Conservation (phyloP, 1,140 invertebrate genomes). For the Papilio polyxenes region DNA sequence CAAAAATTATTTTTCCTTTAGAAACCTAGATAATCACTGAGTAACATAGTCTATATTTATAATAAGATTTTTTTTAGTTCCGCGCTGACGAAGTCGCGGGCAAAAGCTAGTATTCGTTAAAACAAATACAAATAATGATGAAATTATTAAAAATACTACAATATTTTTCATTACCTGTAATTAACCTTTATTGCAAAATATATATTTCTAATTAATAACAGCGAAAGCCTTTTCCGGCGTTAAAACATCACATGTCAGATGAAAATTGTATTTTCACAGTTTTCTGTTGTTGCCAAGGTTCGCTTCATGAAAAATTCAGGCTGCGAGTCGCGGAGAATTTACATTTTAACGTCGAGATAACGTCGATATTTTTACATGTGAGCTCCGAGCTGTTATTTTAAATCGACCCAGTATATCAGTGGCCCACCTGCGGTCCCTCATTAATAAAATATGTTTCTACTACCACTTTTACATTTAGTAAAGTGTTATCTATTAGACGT, state of each 20-base stretch:
- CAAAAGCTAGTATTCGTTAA: too few species aligned
- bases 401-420: constrained; percentile 1
- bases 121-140: too few species aligned
- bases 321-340: constrained; percentile 6
- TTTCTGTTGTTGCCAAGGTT: neutral
- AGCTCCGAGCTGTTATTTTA: neutral
- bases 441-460: neutral
- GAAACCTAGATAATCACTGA: too few species aligned
- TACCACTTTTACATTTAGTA: neutral
- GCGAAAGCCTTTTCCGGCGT: constrained; percentile 6
- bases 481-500: too few species aligned
- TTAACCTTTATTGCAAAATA: neutral
- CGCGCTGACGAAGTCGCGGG: too few species aligned
- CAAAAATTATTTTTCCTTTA: too few species aligned
- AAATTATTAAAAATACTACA: too few species aligned
- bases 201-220: neutral
- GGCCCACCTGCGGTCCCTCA: neutral
- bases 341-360: constrained; percentile 29
- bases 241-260: constrained; percentile 11
- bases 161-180: too few species aligned
- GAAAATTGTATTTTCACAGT: constrained; percentile 21
- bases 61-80: too few species aligned
- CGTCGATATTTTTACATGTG: constrained; percentile 23
- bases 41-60: too few species aligned
- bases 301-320: constrained; percentile 6